Evolutionary conservation across 2,888 invertebrate species (phyloP).

Genomic region (Tiliacea citrago): DNA sequence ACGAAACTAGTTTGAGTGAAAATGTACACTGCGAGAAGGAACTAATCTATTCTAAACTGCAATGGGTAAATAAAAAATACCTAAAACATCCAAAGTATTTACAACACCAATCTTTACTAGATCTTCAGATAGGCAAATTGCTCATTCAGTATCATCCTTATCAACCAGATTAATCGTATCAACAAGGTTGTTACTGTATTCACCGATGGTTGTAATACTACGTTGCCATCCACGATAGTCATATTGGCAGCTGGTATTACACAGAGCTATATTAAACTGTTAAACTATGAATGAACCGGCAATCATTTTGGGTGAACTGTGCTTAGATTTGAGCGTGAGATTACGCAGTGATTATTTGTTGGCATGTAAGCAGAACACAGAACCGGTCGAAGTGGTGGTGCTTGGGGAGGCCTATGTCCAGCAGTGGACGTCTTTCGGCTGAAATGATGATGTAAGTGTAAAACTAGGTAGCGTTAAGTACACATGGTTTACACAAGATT

Average conservation of each 20-base stretch:
- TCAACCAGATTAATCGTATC: conserved; percentile 34
- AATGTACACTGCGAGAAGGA: not conserved
- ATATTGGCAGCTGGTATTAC: conserved; percentile 42
- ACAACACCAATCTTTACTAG: conserved; percentile 9
- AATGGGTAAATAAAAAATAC: not conserved
- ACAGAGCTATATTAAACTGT: conserved; percentile 61
- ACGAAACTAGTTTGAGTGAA: not conserved
- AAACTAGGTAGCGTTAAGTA: not conserved
- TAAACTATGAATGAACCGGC: conserved; percentile 51
- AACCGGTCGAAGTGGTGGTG: no score
- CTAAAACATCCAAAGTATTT: not conserved
- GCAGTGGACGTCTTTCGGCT: no score
- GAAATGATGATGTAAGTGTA: no score
- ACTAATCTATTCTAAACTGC: not conserved
- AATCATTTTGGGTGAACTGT: conserved; percentile 35
- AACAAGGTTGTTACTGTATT: conserved; percentile 42
- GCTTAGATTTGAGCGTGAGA: conserved; percentile 38
- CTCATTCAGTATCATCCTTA: conserved; percentile 34
- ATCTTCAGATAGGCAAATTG: conserved; percentile 26
- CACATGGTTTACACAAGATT: not conserved
- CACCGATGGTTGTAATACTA: conserved; percentile 26
- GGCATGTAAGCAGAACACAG: not conserved
- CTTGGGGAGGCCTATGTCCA: no score
- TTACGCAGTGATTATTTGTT: conserved; percentile 35
- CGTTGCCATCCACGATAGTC: not conserved